phyloP scores from a whole-genome alignment of 2,888 invertebrate genomes.

The Tetragonula carbonaria region DNA sequence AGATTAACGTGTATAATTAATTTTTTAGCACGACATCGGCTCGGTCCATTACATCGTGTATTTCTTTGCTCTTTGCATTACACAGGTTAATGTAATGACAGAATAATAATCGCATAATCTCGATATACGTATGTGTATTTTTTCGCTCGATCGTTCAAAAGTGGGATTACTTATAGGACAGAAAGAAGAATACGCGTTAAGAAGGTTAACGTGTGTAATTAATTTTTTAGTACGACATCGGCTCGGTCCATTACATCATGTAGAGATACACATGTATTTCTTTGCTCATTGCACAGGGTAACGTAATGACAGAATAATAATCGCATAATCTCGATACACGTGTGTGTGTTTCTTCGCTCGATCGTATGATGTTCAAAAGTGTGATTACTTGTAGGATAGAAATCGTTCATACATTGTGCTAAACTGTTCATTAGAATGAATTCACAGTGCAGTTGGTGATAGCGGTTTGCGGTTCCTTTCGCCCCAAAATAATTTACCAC shows the following conservation, averaged over 20 bases:
- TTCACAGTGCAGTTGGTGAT: constrained; percentile 23
- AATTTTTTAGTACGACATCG: constrained; percentile 1
- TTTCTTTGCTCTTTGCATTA: constrained; percentile 1
- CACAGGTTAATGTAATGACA: neutral
- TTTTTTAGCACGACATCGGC: neutral
- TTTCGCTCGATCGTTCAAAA: neutral
- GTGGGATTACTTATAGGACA: neutral
- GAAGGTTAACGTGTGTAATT: constrained; percentile 16
- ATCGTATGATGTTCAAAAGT: neutral
- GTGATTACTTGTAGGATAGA: neutral
- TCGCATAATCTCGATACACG: too few species aligned
- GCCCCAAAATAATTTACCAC: constrained; percentile 33
- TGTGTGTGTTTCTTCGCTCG: neutral
- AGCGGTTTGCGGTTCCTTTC: constrained; percentile 50
- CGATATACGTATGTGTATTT: too few species aligned
- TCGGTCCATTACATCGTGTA: neutral
- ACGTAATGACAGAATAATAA: neutral
- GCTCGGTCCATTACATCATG: neutral
- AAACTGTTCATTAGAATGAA: constrained; percentile 26
- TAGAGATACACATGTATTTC: neutral
- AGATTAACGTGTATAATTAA: constrained; percentile 21
- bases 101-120: too few species aligned
- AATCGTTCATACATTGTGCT: neutral
- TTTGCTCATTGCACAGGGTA: neutral
- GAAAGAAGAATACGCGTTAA: neutral